Conservation (phyloP, 2,888 invertebrate species). For the Lucinisca nassula region DNA sequence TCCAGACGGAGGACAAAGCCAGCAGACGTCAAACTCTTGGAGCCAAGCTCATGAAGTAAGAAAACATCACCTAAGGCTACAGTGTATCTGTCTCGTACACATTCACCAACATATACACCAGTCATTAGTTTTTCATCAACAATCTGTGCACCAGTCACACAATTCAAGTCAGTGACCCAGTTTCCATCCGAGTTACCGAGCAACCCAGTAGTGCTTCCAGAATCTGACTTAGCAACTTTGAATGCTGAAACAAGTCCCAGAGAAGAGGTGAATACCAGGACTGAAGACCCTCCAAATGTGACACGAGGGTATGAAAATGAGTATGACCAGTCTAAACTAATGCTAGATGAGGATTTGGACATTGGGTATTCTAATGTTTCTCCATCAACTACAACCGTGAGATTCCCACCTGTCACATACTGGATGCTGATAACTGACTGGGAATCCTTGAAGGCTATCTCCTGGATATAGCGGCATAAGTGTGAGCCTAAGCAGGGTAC, state of each 20-base stretch:
- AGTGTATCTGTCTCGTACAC: constrained; percentile 51
- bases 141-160: constrained; percentile 30
- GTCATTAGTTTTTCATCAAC: constrained; percentile 48
- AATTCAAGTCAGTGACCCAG: constrained; percentile 74
- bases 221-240: constrained; percentile 51
- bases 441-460: constrained; percentile 60
- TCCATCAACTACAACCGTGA: constrained; percentile 35
- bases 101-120: constrained; percentile 51
- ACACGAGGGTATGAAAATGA: constrained; percentile 62
- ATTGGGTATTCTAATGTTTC: constrained; percentile 38
- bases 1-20: constrained; percentile 68
- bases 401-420: constrained; percentile 36
- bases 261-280: constrained; percentile 66
- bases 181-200: constrained; percentile 71
- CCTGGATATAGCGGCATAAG: constrained; percentile 68
- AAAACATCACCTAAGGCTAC: constrained; percentile 28
- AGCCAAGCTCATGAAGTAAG: constrained; percentile 43
- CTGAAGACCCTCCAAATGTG: constrained; percentile 54
- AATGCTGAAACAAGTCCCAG: constrained; percentile 63
- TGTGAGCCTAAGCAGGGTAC: constrained; percentile 69
- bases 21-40: constrained; percentile 64
- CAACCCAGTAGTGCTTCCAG: constrained; percentile 64
- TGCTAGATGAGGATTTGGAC: constrained; percentile 26
- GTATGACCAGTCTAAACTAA: constrained; percentile 64
- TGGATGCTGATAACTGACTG: constrained; percentile 47